These are phyloP conservation scores for Parapristionchus giblindavisi DNA, from an alignment of 2,888 invertebrate species.

Conservation along the genomic window DNA sequence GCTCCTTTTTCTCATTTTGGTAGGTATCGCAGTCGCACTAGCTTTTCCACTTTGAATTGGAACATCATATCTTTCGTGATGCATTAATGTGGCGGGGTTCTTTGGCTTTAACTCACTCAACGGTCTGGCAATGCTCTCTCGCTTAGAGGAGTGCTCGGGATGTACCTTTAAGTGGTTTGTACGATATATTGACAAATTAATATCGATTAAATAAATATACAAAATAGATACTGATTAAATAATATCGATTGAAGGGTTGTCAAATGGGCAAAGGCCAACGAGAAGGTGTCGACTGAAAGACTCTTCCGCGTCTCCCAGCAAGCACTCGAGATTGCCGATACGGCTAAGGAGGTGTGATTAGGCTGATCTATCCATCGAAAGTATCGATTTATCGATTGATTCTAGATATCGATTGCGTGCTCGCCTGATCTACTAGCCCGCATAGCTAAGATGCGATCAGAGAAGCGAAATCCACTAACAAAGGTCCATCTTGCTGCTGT, in stretches of 20 bases:
- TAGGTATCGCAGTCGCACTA: no score
- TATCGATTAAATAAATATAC: not conserved
- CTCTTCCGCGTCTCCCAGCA: constrained; percentile 9
- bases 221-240: not conserved
- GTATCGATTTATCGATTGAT: not conserved
- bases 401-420: constrained; percentile 13
- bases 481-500: constrained; percentile 25
- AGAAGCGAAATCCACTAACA: constrained; percentile 22
- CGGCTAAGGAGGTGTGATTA: constrained; percentile 32
- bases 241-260: constrained; percentile 9
- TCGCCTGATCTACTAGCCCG: constrained; percentile 20
- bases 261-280: constrained; percentile 31
- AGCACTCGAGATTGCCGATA: constrained; percentile 22
- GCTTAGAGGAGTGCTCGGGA: not conserved
- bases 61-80: no score
- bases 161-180: not conserved
- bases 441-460: not conserved
- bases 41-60: no score
- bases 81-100: no score
- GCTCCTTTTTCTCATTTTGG: no score
- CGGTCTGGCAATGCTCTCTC: no score
- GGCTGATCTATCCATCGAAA: not conserved
- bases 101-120: no score
- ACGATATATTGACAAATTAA: not conserved
- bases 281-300: constrained; percentile 21